Conservation (phyloP, 2,888 invertebrate genomes). For the Cheilosia grossa region DNA sequence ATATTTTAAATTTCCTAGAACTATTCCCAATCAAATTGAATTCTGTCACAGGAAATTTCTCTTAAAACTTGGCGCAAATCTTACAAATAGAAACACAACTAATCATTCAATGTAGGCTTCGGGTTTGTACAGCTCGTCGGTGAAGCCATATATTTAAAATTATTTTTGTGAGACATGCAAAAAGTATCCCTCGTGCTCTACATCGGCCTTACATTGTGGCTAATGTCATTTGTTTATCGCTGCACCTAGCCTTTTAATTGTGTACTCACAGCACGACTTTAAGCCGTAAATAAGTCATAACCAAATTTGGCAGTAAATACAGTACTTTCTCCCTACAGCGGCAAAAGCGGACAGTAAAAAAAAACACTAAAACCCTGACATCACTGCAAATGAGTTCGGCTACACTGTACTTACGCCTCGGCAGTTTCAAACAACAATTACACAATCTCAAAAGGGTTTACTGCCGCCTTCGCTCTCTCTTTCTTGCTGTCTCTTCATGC, state of each 20-base stretch:
- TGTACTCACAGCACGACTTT: conserved; percentile 13
- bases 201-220: background rate
- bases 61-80: no score
- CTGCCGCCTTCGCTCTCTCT: background rate
- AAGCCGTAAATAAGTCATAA: conserved; percentile 50
- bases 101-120: background rate
- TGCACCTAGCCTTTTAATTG: background rate
- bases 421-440: conserved; percentile 49
- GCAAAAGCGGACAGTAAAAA: background rate
- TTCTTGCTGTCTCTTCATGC: background rate
- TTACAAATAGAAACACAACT: background rate
- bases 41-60: no score
- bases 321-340: conserved; percentile 10
- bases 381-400: conserved; percentile 50
- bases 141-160: background rate
- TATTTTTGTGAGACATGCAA: background rate
- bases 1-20: no score
- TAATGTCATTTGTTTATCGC: conserved; percentile 16
- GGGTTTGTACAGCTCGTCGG: background rate
- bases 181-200: conserved; percentile 11
- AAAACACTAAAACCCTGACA: conserved; percentile 32
- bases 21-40: no score
- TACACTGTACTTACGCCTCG: conserved; percentile 35
- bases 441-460: conserved; percentile 35
- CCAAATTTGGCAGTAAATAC: conserved; percentile 48